Conservation (phyloP, 2,797 vertebrate genomes). For the Pogonophryne albipinna region DNA sequence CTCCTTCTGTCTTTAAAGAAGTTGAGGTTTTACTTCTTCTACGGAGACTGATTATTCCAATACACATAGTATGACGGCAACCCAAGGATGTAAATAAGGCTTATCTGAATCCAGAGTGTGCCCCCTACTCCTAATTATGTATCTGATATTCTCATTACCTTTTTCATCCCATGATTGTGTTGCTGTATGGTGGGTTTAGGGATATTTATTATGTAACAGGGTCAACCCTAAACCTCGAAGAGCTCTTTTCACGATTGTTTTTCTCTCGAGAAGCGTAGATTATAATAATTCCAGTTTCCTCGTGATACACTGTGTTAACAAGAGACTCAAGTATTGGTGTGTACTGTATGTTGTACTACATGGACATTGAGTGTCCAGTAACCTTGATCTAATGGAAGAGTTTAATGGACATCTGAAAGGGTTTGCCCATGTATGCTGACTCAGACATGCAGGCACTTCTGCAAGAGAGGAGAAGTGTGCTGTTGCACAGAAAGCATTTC, state of each 20-base stretch:
- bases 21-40: constrained; percentile 25
- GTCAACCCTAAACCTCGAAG: constrained; percentile 17
- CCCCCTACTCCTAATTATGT: constrained; percentile 20
- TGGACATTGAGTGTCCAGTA: background rate
- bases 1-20: constrained; percentile 34
- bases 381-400: background rate
- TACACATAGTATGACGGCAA: constrained; percentile 41
- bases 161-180: constrained; percentile 4
- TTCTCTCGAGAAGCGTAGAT: constrained; percentile 24
- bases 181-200: background rate
- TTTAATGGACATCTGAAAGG: constrained; percentile 33
- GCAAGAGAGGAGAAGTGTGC: constrained; percentile 12
- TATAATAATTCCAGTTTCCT: constrained; percentile 10
- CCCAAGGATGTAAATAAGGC: constrained; percentile 28
- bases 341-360: background rate
- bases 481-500: constrained; percentile 27
- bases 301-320: background rate
- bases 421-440: constrained; percentile 39
- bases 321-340: background rate
- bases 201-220: constrained; percentile 33
- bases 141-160: constrained; percentile 41
- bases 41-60: constrained; percentile 45
- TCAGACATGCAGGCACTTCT: constrained; percentile 36
- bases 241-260: constrained; percentile 4
- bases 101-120: constrained; percentile 19